Evolutionary conservation across 2,797 vertebrate genomes (phyloP).

Genomic region (Clarias pachynema): DNA sequence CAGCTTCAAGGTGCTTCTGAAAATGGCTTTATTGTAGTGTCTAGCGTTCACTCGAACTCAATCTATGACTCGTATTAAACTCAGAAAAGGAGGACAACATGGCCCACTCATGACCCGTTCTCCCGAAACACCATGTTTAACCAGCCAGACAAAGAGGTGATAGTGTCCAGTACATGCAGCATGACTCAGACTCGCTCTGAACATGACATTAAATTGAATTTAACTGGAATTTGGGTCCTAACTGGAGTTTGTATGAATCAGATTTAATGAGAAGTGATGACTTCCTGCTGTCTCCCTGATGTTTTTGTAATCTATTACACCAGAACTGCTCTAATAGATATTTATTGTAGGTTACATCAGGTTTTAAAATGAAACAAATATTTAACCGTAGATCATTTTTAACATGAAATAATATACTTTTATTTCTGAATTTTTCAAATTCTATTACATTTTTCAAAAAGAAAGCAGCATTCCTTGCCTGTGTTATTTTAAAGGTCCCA

Average conservation of each 20-base stretch:
- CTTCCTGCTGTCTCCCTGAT: not conserved
- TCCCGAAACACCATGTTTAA: not conserved
- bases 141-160: not conserved
- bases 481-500: too few species aligned
- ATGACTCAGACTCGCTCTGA: not conserved
- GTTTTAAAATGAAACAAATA: not conserved
- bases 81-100: not conserved
- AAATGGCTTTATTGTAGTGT: not conserved
- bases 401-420: too few species aligned
- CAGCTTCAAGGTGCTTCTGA: not conserved
- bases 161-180: not conserved
- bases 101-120: slow-evolving; percentile 18
- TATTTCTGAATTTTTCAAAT: too few species aligned
- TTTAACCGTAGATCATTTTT: not conserved
- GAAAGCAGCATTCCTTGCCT: too few species aligned
- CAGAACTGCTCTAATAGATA: not conserved
- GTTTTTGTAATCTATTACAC: not conserved
- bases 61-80: not conserved
- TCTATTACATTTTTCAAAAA: too few species aligned
- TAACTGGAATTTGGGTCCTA: too few species aligned
- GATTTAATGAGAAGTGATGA: not conserved
- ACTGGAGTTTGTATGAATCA: not conserved
- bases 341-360: not conserved
- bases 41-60: not conserved
- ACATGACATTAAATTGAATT: not conserved